Evolutionary conservation across 2,797 vertebrate genomes (phyloP).

Genomic region (Phyllotis vaccarum): DNA sequence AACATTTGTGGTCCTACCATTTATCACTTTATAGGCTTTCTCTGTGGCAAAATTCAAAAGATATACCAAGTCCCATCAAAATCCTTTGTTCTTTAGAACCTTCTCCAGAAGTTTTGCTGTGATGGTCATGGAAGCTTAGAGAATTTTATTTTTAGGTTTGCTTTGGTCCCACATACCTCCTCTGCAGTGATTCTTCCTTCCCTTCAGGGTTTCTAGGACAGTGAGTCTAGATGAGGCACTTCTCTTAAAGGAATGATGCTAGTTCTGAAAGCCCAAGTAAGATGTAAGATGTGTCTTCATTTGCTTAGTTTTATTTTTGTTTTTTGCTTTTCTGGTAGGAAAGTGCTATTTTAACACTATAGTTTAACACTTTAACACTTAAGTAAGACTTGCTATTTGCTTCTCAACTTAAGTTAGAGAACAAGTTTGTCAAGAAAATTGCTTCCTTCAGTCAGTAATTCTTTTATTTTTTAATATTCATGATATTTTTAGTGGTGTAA

Average conservation of each 20-base stretch:
- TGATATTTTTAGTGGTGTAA: slow-evolving; percentile 21
- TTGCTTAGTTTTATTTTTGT: background rate
- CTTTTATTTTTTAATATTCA: background rate
- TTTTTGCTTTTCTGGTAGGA: background rate
- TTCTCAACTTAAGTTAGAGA: slow-evolving; percentile 15
- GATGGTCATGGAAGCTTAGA: background rate
- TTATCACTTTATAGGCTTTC: background rate
- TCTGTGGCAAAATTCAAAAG: background rate
- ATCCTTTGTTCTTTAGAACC: slow-evolving; percentile 7
- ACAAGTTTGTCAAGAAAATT: background rate
- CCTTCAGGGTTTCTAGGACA: background rate
- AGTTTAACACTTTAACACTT: background rate
- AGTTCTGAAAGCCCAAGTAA: background rate
- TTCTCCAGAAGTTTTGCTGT: background rate
- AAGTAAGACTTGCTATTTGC: background rate
- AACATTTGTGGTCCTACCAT: background rate
- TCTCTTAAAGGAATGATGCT: background rate
- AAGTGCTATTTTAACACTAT: background rate
- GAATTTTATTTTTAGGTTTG: slow-evolving; percentile 41
- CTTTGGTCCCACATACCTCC: background rate
- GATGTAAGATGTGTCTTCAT: background rate
- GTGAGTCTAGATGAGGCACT: background rate
- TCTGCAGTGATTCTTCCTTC: background rate
- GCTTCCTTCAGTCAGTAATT: background rate
- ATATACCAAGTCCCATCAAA: background rate